phyloP scores from a whole-genome alignment of 2,797 vertebrate genomes.

The Pseudopleuronectes americanus region DNA sequence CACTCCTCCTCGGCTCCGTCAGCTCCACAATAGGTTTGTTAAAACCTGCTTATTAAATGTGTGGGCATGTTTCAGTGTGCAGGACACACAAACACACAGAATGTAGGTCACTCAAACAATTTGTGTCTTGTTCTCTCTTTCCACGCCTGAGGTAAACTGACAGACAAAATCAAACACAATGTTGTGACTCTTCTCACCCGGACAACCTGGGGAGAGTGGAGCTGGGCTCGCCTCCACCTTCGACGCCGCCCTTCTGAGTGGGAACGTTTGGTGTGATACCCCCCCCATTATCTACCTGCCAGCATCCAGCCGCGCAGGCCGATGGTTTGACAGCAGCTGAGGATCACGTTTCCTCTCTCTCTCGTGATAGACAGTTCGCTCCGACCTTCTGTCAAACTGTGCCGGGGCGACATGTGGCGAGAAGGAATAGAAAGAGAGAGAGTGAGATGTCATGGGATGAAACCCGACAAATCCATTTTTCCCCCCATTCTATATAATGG shows the following conservation, averaged over 20 bases:
- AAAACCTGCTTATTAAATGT: conserved; percentile 62
- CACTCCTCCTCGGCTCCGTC: conserved; percentile 47
- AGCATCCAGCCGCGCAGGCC: background rate
- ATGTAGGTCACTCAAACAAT: conserved; percentile 80
- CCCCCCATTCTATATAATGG: conserved; percentile 9
- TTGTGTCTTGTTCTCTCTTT: conserved; percentile 64
- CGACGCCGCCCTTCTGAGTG: conserved; percentile 16
- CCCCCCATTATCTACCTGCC: conserved; percentile 23
- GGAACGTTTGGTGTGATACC: background rate
- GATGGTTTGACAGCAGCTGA: conserved; percentile 35
- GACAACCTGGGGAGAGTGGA: conserved; percentile 56
- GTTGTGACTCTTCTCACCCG: conserved; percentile 77
- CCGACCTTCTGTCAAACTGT: conserved; percentile 40
- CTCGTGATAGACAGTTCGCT: conserved; percentile 21
- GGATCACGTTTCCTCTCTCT: conserved; percentile 28
- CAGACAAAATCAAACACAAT: conserved; percentile 70
- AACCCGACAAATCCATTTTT: conserved; percentile 5
- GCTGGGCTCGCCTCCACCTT: conserved; percentile 21
- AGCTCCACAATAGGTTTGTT: conserved; percentile 51
- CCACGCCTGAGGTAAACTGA: conserved; percentile 66
- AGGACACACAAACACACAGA: conserved; percentile 69
- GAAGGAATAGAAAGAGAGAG: background rate
- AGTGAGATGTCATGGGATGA: conserved; percentile 15
- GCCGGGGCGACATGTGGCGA: conserved; percentile 25
- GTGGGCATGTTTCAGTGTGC: conserved; percentile 67